Evolutionary conservation across 92 coral and sea anemone species (phyloP), one percentile per base, ranked within the genome.

Genomic region (Actinernus sp.): DNA sequence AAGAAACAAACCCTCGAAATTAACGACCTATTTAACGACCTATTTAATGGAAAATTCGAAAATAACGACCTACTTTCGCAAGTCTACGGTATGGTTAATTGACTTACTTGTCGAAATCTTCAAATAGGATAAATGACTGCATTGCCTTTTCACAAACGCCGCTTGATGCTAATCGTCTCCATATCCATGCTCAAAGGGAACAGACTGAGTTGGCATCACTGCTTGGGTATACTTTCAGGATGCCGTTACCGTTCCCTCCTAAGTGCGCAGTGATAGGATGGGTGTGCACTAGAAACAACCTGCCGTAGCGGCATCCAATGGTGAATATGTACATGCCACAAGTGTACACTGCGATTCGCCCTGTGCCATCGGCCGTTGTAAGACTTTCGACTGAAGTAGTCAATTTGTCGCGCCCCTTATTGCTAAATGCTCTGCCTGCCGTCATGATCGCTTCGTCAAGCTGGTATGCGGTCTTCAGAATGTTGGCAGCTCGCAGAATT

Each of bases 191-290:
- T 48, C 63, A 54, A 18, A 67, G 12, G 13, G 21, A 26, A 14
- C 24, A 19, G 3, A 24, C 2, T 16, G 76, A 36, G 23, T 11
- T 4, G 50, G 9, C 4, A 12, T 69, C 65, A 19, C 31, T 14
- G 14, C 54, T 11, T 8, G 79, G 62, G 61, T 39, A 72, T 18
- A 72, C 79, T 20, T 72, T 59, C 59, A 60, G 31, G 12, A 72
- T 46, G 1, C 79, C 79, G 36, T 72, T 72, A 1, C 79, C 79
- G 20, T 72, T 72, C 24, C 79, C 79, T 48, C 61, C 79, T 10
- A 72, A 49, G 4, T 44, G 27, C 13, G 43, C 16, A 10, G 60
- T 50, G 11, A 72, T 72, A 14, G 70, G 13, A 48, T 73, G 80
- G n/a, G 80, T 73, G 23, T 73, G 61, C 12, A 60, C 46, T 13